Evolutionary conservation across 2,113 vertebrate species (phyloP), one percentile per base, ranked within the genome.

Genomic region (Takifugu bimaculatus): DNA sequence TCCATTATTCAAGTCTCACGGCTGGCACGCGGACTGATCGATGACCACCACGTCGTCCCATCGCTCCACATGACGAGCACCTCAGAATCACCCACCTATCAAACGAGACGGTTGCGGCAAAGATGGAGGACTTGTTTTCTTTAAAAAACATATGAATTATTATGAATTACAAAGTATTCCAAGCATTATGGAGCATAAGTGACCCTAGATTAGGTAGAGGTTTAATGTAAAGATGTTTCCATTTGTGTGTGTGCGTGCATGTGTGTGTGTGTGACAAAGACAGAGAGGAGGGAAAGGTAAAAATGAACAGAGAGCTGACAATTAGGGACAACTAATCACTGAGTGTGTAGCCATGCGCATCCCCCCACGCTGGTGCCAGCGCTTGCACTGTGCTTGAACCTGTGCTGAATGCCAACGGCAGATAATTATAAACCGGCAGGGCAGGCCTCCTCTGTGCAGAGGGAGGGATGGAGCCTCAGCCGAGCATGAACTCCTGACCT

Each of bases 401-500:
- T 90, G 77, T 44, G 60, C 74, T 78, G 81, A 85, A 89, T 89
- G 88, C 88, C 91, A 91, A 85, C 80, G 76, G 87, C 82, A 82
- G 90, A 90, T 87, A 88, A 92, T 90, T 89, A 91, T 88, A 90
- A 90, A 90, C 82, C 85, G 82, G 60, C 77, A 66, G 84, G 83
- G 81, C 82, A 78, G 74, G 82, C 83, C 83, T 87, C 83, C 82
- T 83, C 84, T 78, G 85, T 80, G 82, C 75, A 77, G 74, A 78
- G 83, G 74, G 80, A 84, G 81, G 84, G 62, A 78, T 80, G 74
- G 84, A 88, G 88, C 82, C 82, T 83, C 82, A 82, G 77, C 86
- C 78, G 43, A 70, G 71, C 77, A 82, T 91, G 92, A 92, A 91
- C 91, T 91, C 87, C 85, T 92, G 90, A 92, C 89, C 92, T 86